These are phyloP conservation scores for Noctua pronuba DNA, from an alignment of 2,888 invertebrate genomes.

Conservation along the genomic window DNA sequence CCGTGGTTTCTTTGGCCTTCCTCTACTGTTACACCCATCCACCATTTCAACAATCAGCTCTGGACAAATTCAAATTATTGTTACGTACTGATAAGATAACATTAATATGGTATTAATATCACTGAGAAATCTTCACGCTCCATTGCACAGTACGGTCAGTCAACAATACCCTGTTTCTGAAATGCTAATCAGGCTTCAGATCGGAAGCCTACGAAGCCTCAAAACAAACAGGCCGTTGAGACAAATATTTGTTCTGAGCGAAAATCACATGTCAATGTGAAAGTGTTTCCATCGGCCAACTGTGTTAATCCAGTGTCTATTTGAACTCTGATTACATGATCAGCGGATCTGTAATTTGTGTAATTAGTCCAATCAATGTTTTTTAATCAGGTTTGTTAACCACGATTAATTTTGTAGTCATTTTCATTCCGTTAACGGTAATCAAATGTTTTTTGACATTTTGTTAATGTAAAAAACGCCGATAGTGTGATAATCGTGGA, in stretches of 20 bases:
- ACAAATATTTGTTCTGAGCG: background rate
- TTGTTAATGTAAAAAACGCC: background rate
- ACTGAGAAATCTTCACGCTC: background rate
- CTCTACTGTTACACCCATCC: background rate
- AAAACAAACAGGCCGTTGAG: background rate
- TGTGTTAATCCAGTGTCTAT: background rate
- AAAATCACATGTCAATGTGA: background rate
- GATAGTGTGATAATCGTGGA: background rate
- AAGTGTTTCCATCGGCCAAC: background rate
- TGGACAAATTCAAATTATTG: background rate
- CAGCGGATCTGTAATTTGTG: background rate
- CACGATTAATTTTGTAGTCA: background rate
- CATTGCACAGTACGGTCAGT: background rate
- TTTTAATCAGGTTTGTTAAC: background rate
- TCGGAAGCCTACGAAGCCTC: background rate
- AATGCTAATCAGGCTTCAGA: background rate
- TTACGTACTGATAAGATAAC: background rate
- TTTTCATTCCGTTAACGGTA: background rate
- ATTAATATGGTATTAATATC: background rate
- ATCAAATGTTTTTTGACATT: background rate
- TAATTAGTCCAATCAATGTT: background rate
- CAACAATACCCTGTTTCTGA: background rate
- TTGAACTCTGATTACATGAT: background rate
- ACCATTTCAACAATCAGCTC: background rate
- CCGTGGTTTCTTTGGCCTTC: background rate